Evolutionary conservation across 2,113 vertebrate genomes (phyloP), one percentile per base, ranked within the genome.

Genomic region (Perccottus glenii): DNA sequence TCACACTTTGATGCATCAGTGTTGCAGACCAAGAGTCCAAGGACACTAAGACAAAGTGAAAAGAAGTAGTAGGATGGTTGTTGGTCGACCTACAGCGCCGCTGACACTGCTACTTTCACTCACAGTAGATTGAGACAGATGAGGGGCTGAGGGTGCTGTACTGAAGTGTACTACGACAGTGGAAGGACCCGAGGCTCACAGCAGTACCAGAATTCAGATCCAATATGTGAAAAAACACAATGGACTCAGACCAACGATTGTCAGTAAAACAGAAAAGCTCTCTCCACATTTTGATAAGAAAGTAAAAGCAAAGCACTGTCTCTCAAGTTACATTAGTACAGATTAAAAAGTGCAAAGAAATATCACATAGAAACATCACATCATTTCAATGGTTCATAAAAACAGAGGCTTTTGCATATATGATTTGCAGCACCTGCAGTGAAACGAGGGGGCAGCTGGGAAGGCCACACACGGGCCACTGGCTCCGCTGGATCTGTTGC

Each of bases 351-450:
- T 89, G 87, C 87, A 82, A 87, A 89, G 65, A 81, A 88, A 81
- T 42, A 57, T 67, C 64, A 70, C 12, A 38, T 55, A 55, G 33
- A 55, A 55, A 55, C 51, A 65, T 67, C 60, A 75, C n/a, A 80
- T 74, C 68, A 68, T 53, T 70, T 83, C 71, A 84, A 79, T 48
- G 56, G 64, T 86, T 84, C 70, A 81, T 84, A 84, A 82, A 86
- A 90, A 88, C 82, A 81, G 71, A 91, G 89, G 85, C 84, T 85
- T 87, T 94, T 93, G 93, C 93, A 93, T 93, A 93, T 93, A 90
- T 90, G 85, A 90, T 80, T 92, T 93, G 91, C 91, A 92, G 92
- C 92, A 93, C 91, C 93, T 92, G 89, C 83, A 89, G 87, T 73
- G 66, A 76, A 12, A 6, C 84, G 76, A 80, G 74, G 85, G 73